These are phyloP conservation scores for Heliconius sara DNA, from an alignment of 2,888 invertebrate species.

Conservation along the genomic window DNA sequence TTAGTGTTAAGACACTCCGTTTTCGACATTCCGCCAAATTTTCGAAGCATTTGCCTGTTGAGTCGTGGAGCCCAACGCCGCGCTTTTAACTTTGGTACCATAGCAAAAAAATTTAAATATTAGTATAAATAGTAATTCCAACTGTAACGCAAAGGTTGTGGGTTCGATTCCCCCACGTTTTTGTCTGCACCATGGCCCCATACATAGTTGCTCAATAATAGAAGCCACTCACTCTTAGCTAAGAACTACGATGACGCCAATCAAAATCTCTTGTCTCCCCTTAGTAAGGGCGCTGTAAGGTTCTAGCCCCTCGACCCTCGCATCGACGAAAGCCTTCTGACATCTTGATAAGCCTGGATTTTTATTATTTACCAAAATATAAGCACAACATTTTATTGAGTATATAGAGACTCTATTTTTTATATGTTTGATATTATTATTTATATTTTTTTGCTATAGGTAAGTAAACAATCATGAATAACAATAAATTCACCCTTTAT, in stretches of 20 bases:
- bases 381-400: background rate
- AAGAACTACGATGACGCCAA: slow-evolving; percentile 51
- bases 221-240: background rate
- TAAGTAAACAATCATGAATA: background rate
- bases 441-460: background rate
- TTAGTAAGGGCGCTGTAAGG: slow-evolving; percentile 67
- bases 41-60: too few relatives aligned
- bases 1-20: too few relatives aligned
- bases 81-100: too few relatives aligned
- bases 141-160: too few relatives aligned
- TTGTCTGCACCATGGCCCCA: too few relatives aligned
- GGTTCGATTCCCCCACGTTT: too few relatives aligned
- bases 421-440: background rate
- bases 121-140: too few relatives aligned
- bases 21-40: too few relatives aligned
- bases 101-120: too few relatives aligned
- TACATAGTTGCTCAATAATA: background rate
- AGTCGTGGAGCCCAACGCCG: too few relatives aligned
- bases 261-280: slow-evolving; percentile 60
- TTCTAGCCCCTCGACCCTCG: slow-evolving; percentile 61
- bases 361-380: slow-evolving; percentile 40
- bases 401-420: background rate
- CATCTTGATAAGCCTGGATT: slow-evolving; percentile 34
- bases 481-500: background rate
- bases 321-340: slow-evolving; percentile 38